Evolutionary conservation across 2,888 invertebrate genomes (phyloP).

Genomic region (Dorcus hopei): DNA sequence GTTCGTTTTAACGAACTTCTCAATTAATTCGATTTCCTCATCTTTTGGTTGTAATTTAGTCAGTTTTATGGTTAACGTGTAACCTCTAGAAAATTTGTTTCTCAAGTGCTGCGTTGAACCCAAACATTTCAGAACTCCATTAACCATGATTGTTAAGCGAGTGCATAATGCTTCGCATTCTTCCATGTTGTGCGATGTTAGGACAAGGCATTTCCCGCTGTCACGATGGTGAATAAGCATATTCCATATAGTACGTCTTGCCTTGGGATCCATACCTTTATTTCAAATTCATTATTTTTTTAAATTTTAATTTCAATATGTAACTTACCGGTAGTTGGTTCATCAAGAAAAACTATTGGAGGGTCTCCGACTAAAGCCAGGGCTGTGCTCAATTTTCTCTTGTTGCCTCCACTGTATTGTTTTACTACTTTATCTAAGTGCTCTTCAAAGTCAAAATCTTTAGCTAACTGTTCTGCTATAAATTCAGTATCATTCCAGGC

Average conservation of each 20-base stretch:
- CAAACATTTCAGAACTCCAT: conserved; percentile 74
- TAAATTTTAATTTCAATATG: not conserved
- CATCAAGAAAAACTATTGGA: conserved; percentile 53
- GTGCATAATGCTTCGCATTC: conserved; percentile 84
- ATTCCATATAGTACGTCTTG: conserved; percentile 78
- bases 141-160: conserved; percentile 81
- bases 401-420: conserved; percentile 55
- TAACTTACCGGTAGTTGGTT: conserved; percentile 57
- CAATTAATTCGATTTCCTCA: conserved; percentile 18
- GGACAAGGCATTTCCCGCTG: conserved; percentile 69
- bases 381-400: conserved; percentile 56
- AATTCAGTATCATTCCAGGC: conserved; percentile 34
- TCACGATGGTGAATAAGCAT: conserved; percentile 66
- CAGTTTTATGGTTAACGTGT: conserved; percentile 48
- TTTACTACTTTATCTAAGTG: conserved; percentile 50
- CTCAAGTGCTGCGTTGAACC: conserved; percentile 81
- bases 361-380: conserved; percentile 57
- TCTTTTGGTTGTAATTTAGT: conserved; percentile 30
- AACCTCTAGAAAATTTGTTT: conserved; percentile 69
- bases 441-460: conserved; percentile 46
- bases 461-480: conserved; percentile 44
- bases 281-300: conserved; percentile 9
- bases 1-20: conserved; percentile 35
- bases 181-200: conserved; percentile 87
- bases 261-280: conserved; percentile 75